Conservation (phyloP, 1,140 invertebrate genomes). For the Akabosia matsudoensis region DNA sequence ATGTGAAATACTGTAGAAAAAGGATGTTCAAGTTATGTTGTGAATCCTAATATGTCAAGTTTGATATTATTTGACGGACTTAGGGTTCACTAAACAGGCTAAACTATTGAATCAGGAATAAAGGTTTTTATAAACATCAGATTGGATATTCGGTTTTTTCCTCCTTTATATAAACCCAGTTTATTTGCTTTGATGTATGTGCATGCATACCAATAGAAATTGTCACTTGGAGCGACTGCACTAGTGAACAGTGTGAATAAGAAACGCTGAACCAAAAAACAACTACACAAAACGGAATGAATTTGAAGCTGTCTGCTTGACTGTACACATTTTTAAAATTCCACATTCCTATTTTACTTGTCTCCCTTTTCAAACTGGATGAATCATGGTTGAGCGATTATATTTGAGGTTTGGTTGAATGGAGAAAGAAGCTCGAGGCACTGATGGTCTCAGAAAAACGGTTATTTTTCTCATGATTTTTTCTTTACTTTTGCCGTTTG, state of each 20-base stretch:
- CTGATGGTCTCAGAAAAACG: background rate
- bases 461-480: background rate
- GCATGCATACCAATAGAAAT: background rate
- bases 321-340: background rate
- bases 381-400: background rate
- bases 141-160: too few relatives aligned
- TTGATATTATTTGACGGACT: background rate
- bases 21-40: background rate
- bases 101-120: background rate
- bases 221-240: background rate
- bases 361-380: background rate
- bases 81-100: background rate
- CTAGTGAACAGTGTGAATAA: background rate
- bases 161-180: too few relatives aligned
- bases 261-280: background rate
- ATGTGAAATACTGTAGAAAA: background rate
- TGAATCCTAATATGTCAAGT: background rate
- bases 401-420: slow-evolving; percentile 4
- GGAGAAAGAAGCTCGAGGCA: background rate
- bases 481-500: background rate
- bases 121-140: background rate
- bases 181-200: background rate
- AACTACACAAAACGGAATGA: background rate
- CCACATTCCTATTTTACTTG: background rate
- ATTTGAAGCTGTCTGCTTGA: background rate